phyloP scores from a whole-genome alignment of 2,888 invertebrate genomes.

The Campoplex capitator region DNA sequence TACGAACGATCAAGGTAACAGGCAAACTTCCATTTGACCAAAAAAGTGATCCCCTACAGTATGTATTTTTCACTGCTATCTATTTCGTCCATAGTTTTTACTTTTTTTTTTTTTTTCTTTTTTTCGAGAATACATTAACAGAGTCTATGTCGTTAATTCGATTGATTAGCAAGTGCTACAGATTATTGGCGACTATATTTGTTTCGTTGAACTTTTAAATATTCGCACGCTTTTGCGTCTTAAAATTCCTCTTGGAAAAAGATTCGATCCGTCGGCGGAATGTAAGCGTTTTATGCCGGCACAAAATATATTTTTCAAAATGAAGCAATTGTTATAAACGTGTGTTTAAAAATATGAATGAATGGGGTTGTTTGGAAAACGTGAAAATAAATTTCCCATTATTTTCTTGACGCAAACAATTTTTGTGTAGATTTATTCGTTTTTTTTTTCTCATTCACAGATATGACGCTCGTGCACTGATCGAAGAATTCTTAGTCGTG shows the following conservation, averaged over 20 bases:
- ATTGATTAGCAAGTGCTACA: constrained; percentile 60
- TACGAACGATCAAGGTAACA: constrained; percentile 76
- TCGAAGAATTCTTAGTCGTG: constrained; percentile 32
- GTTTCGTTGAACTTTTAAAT: constrained; percentile 31
- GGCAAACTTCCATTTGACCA: constrained; percentile 78
- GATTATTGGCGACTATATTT: constrained; percentile 48
- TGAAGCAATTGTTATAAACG: neutral
- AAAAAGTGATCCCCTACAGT: constrained; percentile 75
- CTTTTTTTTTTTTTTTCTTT: constrained; percentile 35
- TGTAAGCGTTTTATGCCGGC: constrained; percentile 29
- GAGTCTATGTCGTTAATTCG: constrained; percentile 43
- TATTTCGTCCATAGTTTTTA: constrained; percentile 63
- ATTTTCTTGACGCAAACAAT: constrained; percentile 20
- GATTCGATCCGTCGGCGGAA: constrained; percentile 43
- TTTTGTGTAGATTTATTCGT: constrained; percentile 8
- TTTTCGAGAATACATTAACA: constrained; percentile 45
- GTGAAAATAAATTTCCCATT: neutral
- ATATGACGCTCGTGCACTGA: constrained; percentile 45
- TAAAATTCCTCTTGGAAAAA: constrained; percentile 10
- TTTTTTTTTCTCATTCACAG: constrained; percentile 1
- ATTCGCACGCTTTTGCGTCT: constrained; percentile 1
- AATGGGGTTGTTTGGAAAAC: neutral
- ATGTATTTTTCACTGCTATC: constrained; percentile 32
- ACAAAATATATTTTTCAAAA: neutral
- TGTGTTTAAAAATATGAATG: neutral